Conservation (phyloP, 2,113 vertebrate species). For the Bubo blakistoni region DNA sequence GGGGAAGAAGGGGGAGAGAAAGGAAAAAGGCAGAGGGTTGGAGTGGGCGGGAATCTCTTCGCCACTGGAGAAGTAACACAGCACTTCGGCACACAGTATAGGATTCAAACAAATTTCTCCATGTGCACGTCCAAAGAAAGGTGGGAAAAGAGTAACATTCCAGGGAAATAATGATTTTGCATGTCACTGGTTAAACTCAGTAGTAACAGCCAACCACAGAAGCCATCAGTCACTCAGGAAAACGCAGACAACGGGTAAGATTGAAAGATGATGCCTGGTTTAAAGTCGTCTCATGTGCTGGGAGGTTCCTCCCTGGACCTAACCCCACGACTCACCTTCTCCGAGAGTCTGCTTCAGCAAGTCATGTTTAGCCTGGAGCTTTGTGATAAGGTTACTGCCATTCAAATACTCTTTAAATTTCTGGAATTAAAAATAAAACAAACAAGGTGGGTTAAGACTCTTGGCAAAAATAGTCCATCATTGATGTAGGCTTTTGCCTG, state of each 20-base stretch:
- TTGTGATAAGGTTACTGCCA: conserved; percentile 96
- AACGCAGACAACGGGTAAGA: neutral
- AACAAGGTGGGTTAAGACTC: neutral
- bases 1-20: neutral
- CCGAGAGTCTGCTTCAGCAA: conserved; percentile 95
- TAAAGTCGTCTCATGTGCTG: neutral
- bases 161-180: neutral
- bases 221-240: neutral
- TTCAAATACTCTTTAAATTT: conserved; percentile 98
- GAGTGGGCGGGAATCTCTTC: neutral
- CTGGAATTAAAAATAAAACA: conserved; percentile 70
- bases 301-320: neutral
- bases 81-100: neutral
- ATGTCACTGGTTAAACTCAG: neutral
- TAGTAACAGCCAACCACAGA: neutral
- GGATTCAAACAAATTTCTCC: neutral
- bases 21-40: neutral
- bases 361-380: conserved; percentile 97
- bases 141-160: neutral
- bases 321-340: conserved; percentile 81
- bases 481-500: accelerated
- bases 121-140: neutral
- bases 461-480: neutral
- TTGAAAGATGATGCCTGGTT: neutral
- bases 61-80: neutral